Evolutionary conservation across 2,888 invertebrate species (phyloP), one percentile per base, ranked within the genome.

Genomic region (Lycophotia porphyrea): DNA sequence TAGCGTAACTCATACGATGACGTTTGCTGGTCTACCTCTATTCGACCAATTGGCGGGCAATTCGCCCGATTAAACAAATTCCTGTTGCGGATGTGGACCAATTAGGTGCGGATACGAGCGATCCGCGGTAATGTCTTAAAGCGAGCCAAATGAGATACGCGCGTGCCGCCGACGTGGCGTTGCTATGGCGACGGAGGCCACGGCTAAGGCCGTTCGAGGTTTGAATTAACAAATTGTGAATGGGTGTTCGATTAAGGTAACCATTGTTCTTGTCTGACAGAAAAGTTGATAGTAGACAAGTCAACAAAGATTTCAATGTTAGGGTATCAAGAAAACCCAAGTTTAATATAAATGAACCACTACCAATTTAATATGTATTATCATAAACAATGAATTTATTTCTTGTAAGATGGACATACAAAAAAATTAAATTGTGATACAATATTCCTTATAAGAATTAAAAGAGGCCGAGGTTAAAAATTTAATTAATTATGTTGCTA

Each of bases 91-190:
- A 94, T 92, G 91, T 90, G 88, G 82, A 84, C 90, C 92, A 93
- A 92, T 94, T 93, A 90, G 82, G 69, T 78, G 88, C 91, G 92
- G 93, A 94, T 93, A 93, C 92, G 91, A 91, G 88, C 89, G 90
- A 92, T 93, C 91, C 86, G 80, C 84, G 86, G 75, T 86, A 80
- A 83, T 77, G 60, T 80, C 84, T 84, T 77, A 67, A 52, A 72
- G 63, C 69, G 74, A 55, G 68, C 70, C 49, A 66, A 47, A 72
- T 55, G 49, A 42, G 42, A 65, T 21, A 76, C 84, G 72, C 58
- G 61, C 34, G 71, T 76, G 72, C 61, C 34, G 60, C 49, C 68
- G 18, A 61, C 61, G 39, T 21, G n/a, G 24, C 60, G 64, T 78
- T 81, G 68, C 82, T 61, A 78, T 71, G 63, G 72, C 27, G 34